Percentiles rank a stretch among this genome's conserved stretches.
phyloP scores from a whole-genome alignment of 2,797 vertebrate genomes.

The Muscicapa striata region DNA sequence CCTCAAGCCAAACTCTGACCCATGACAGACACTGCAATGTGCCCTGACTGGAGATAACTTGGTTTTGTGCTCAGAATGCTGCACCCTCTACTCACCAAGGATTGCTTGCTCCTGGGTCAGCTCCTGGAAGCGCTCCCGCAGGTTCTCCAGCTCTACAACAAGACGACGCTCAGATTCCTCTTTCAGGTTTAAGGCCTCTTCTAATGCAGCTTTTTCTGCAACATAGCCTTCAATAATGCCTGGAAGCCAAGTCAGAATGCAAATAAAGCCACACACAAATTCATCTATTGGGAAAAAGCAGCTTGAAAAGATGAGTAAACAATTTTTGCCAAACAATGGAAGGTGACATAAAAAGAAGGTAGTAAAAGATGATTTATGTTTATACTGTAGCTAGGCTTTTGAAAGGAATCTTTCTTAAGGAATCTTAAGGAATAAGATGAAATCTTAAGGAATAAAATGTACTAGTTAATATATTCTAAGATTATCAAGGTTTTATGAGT shows the following conservation, averaged over 20 bases:
- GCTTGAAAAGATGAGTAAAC: not conserved
- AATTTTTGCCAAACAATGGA: not conserved
- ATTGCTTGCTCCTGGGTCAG: slow-evolving; percentile 80
- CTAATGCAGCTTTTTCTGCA: slow-evolving; percentile 85
- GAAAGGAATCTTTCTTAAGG: not conserved
- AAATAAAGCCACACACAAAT: not conserved
- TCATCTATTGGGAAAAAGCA: not conserved
- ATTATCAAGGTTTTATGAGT: not conserved
- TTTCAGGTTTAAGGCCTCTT: slow-evolving; percentile 86
- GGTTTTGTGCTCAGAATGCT: slow-evolving; percentile 28
- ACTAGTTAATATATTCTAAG: not conserved
- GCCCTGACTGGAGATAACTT: not conserved
- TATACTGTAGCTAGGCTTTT: not conserved
- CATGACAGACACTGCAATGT: accelerated
- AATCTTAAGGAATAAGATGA: too few species aligned
- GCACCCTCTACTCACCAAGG: slow-evolving; percentile 48
- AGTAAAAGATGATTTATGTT: not conserved
- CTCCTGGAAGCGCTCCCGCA: slow-evolving; percentile 80
- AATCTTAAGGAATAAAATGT: not conserved
- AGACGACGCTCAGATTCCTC: slow-evolving; percentile 85
- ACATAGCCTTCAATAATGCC: slow-evolving; percentile 90
- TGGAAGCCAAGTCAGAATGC: slow-evolving; percentile 59
- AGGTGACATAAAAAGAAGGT: not conserved
- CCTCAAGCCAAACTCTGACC: not conserved
- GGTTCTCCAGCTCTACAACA: slow-evolving; percentile 85